Evolutionary conservation across 2,888 invertebrate species (phyloP).

Genomic region (Leptopilina myrica): DNA sequence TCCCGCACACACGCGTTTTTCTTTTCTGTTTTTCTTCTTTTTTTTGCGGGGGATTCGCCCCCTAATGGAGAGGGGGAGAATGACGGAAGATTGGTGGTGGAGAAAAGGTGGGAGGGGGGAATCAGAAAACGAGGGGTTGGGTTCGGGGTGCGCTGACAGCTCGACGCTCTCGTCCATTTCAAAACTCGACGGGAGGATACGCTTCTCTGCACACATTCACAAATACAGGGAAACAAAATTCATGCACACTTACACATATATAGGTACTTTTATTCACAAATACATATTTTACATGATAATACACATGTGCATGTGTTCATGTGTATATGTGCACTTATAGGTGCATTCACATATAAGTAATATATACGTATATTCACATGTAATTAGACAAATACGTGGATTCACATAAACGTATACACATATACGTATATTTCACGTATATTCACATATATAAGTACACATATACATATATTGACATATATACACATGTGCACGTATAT

Average conservation of each 20-base stretch:
- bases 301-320: too few relatives aligned
- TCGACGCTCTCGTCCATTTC: conserved; percentile 57
- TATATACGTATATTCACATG: too few relatives aligned
- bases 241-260: background rate
- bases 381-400: too few relatives aligned
- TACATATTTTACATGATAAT: too few relatives aligned
- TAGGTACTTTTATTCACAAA: too few relatives aligned
- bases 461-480: too few relatives aligned
- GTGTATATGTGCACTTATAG: too few relatives aligned
- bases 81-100: background rate
- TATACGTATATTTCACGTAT: too few relatives aligned
- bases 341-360: too few relatives aligned
- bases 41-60: conserved; percentile 43
- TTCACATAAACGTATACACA: too few relatives aligned
- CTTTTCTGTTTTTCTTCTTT: conserved; percentile 43
- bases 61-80: conserved; percentile 53
- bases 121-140: conserved; percentile 69
- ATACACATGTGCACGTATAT: too few relatives aligned
- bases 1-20: conserved; percentile 44
- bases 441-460: too few relatives aligned
- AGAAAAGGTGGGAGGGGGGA: conserved; percentile 62
- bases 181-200: conserved; percentile 74
- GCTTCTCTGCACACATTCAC: conserved; percentile 74
- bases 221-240: background rate
- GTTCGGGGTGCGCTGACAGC: conserved; percentile 75